Evolutionary conservation across 2,797 vertebrate species (phyloP).

Genomic region (Telmatherina bonti): DNA sequence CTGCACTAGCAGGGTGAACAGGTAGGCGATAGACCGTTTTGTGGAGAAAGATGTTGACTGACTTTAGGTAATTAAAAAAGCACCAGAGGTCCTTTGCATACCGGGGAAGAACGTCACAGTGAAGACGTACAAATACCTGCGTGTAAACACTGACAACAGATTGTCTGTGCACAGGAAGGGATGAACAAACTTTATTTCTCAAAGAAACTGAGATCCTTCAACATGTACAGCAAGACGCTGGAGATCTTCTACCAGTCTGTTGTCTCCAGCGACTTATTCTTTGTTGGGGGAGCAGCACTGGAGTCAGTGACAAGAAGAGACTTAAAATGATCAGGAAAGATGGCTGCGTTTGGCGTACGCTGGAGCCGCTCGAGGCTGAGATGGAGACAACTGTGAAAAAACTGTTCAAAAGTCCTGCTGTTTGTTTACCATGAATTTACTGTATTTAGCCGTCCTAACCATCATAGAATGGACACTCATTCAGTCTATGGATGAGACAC

Average conservation of each 20-base stretch:
- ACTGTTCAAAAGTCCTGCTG: too few species aligned
- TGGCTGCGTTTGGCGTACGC: not conserved
- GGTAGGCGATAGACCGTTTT: too few species aligned
- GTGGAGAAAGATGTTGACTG: not conserved
- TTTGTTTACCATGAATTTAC: not conserved
- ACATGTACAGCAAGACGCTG: not conserved
- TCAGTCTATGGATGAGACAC: not conserved
- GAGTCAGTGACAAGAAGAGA: not conserved
- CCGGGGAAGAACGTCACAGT: not conserved
- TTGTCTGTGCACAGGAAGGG: not conserved
- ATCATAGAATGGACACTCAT: not conserved
- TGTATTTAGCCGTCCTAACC: not conserved
- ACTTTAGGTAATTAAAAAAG: not conserved
- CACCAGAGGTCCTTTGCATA: not conserved
- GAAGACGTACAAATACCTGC: not conserved
- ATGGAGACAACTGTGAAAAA: not conserved
- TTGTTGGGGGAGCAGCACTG: not conserved
- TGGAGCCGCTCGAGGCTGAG: not conserved
- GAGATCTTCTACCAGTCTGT: not conserved
- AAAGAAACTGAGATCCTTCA: not conserved
- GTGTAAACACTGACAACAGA: not conserved
- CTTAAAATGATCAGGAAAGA: not conserved
- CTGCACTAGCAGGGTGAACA: too few species aligned
- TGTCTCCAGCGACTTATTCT: not conserved
- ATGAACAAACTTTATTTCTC: not conserved